Percentiles rank a stretch among this genome's conserved stretches.
phyloP scores from a whole-genome alignment of 2,113 vertebrate species.

The Callipepla squamata region DNA sequence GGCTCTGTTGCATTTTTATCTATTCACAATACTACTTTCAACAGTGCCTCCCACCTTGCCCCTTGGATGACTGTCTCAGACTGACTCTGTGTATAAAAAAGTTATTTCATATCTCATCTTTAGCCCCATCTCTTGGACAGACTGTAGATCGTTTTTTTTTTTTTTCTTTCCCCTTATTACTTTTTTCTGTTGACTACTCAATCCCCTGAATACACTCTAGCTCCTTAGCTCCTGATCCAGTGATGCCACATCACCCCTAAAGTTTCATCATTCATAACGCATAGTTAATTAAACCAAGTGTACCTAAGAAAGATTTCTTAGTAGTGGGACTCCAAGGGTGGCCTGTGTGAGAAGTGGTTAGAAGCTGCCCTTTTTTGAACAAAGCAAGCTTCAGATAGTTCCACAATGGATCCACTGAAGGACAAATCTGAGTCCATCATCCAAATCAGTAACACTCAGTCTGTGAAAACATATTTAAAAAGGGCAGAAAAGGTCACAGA shows the following conservation, averaged over 20 bases:
- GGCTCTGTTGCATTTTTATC: neutral
- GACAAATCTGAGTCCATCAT: neutral
- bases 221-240: neutral
- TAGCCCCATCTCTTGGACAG: neutral
- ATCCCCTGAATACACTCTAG: neutral
- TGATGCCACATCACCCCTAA: neutral
- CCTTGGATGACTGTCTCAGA: too few relatives aligned
- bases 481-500: neutral
- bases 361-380: neutral
- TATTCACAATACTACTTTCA: neutral
- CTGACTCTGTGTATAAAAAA: neutral
- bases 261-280: neutral
- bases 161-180: neutral
- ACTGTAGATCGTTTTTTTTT: neutral
- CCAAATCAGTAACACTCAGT: neutral
- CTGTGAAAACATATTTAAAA: neutral
- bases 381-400: neutral
- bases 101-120: neutral
- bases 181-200: neutral
- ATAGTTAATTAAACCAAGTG: neutral
- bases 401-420: neutral
- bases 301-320: neutral
- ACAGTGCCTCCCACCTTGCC: neutral
- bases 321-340: neutral
- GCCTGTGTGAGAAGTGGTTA: neutral